Base-by-base conservation (phyloP, 35 echinoderm and acorn worm species). In the Apostichopus californicus region DNA sequence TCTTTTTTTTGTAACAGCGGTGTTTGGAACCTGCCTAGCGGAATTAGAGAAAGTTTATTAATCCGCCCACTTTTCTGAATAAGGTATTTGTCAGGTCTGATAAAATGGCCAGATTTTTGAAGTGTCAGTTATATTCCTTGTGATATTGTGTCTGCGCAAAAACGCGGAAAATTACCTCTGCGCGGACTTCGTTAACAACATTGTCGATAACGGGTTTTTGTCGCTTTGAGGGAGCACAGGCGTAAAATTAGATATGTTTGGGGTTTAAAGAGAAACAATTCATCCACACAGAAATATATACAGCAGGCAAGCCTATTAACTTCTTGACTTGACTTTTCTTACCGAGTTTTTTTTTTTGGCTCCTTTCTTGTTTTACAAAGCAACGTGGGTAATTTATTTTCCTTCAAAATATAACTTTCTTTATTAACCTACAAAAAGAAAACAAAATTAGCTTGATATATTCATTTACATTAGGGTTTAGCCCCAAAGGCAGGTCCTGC, bases 91-190 rank as follows among this genome's bases (percentile, higher is more conserved):
- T 89, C 61, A 72, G 34, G 46, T 34, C 86, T 73, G 60, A 12
- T 5, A 52, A 55, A 66, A 73, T 89, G 24, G 63, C 63, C 86
- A 73, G 60, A 89, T 89, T 63, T 46, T 12, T 64, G 63, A 89
- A 73, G 86, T 89, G 86, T 89, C 86, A 89, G 23, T 89, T 65
- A 73, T 89, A 73, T 89, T 28, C 86, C 17, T 89, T 72, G 25
- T 89, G 89, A 91, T 91, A 91, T 91, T 91, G 89, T 91, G 89
- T 78, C 89, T 91, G 89, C 71, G 89, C 89, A 91, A 78, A 91
- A 78, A 55, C 23, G 89, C 89, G 77, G 89, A 91, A 91, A 91
- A 91, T 91, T 91, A 89, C 57, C 64, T 89, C 64, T 89, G 63
- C 25, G 86, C 46, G 86, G 86, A 73, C 86, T 89, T 72, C 61